Evolutionary conservation across 23 tunicate species (phyloP).

Genomic region (Trididemnum nubilum): DNA sequence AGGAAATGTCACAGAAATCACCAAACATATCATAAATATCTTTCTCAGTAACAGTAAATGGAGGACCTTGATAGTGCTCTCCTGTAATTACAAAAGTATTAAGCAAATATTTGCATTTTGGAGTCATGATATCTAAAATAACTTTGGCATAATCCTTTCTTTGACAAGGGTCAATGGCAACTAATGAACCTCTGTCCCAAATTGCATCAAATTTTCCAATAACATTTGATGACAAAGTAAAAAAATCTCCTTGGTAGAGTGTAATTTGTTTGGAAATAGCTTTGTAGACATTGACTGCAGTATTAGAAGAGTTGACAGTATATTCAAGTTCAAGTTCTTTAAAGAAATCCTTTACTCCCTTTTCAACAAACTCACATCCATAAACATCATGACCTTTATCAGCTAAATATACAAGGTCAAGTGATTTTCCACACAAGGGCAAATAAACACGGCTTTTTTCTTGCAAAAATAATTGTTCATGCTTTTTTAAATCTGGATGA

Average conservation of each 20-base stretch:
- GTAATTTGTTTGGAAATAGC: constrained; percentile 33
- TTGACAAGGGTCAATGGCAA: too few species aligned
- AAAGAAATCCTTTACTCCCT: constrained; percentile 41
- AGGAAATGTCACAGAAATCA: background rate
- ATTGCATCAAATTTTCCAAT: constrained; percentile 44
- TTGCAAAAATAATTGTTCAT: background rate
- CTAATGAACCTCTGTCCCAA: too few species aligned
- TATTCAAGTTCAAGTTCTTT: background rate
- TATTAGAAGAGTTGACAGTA: background rate
- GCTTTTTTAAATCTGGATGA: background rate
- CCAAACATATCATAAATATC: background rate
- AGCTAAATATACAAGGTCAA: constrained; percentile 60
- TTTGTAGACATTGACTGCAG: constrained; percentile 27
- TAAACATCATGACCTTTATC: constrained; percentile 66
- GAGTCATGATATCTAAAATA: background rate
- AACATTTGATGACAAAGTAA: constrained; percentile 11
- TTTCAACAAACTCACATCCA: constrained; percentile 57
- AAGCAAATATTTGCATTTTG: background rate
- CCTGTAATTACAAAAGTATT: background rate
- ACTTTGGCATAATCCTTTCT: background rate
- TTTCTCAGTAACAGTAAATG: background rate
- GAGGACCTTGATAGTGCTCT: background rate
- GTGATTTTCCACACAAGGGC: constrained; percentile 76
- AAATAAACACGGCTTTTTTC: constrained; percentile 33
- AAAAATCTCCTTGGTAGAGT: constrained; percentile 58